Evolutionary conservation across 2,113 vertebrate genomes (phyloP).

Genomic region (Dasypus novemcinctus): DNA sequence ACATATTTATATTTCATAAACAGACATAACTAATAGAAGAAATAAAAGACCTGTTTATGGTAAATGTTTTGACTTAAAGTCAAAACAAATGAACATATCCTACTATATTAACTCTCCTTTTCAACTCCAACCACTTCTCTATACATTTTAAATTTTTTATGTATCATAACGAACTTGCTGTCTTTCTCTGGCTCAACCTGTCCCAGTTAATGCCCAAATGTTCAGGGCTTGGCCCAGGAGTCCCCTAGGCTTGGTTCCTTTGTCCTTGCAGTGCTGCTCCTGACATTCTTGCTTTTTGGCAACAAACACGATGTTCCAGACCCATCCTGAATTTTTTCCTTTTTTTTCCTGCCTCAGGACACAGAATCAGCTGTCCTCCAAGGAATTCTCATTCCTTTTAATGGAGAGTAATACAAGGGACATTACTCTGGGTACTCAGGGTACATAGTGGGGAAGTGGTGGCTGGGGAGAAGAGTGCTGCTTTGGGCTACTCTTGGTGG

Average conservation of each 20-base stretch:
- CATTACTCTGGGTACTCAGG: neutral
- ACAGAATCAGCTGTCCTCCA: neutral
- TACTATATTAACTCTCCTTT: neutral
- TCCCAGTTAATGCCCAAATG: neutral
- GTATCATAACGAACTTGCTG: neutral
- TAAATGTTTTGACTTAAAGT: neutral
- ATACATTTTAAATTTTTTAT: neutral
- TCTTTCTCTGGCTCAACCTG: neutral
- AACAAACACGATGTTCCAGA: neutral
- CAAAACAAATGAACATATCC: neutral
- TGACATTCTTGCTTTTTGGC: neutral
- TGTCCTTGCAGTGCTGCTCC: neutral
- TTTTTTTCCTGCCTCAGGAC: neutral
- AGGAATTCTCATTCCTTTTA: neutral
- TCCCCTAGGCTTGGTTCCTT: neutral
- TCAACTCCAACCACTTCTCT: neutral
- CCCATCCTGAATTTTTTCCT: neutral
- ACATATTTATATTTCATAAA: neutral
- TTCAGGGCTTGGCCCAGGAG: neutral
- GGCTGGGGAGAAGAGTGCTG: rapidly evolving
- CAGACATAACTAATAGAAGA: neutral
- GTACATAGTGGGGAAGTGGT: rapidly evolving
- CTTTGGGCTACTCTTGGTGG: neutral
- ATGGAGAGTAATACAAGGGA: neutral
- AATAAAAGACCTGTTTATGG: neutral